A percentile compares a stretch with the other conserved stretches of the same genome.
Conservation (phyloP, 30 jellyfish, hydroid and myxozoan genomes). For the Aurelia coerulea region DNA sequence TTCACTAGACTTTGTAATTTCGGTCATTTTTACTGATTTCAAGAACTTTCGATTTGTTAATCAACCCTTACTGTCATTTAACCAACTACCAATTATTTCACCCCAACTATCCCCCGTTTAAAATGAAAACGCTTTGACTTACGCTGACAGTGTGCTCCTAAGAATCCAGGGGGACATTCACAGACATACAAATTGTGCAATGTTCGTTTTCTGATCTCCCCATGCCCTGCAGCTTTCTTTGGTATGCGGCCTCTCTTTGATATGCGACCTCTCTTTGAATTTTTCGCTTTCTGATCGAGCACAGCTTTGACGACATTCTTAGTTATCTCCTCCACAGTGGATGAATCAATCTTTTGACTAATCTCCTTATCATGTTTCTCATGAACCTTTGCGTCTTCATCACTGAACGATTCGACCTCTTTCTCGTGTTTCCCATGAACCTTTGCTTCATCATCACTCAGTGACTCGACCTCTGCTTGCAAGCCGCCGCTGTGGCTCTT, state of each 20-base stretch:
- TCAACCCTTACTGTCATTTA: too few relatives aligned
- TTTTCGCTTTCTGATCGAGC: conserved; percentile 19
- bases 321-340: conserved; percentile 67
- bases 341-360: conserved; percentile 13
- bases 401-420: background rate
- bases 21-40: too few relatives aligned
- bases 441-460: conserved; percentile 3
- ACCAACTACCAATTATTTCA: too few relatives aligned
- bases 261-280: conserved; percentile 30
- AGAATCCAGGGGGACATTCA: conserved; percentile 77
- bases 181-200: conserved; percentile 87
- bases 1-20: too few relatives aligned
- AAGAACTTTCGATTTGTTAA: too few relatives aligned
- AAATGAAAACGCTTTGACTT: conserved; percentile 17
- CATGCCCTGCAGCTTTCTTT: background rate
- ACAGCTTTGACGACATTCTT: conserved; percentile 65
- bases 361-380: background rate
- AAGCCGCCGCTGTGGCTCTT: conserved; percentile 42
- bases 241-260: background rate
- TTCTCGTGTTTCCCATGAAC: conserved; percentile 4
- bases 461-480: conserved; percentile 16
- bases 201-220: conserved; percentile 69
- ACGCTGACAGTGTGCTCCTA: conserved; percentile 97
- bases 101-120: too few relatives aligned
- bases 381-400: background rate